These are phyloP conservation scores for Oryzias javanicus DNA, from an alignment of 2,113 vertebrate genomes.

Conservation along the genomic window DNA sequence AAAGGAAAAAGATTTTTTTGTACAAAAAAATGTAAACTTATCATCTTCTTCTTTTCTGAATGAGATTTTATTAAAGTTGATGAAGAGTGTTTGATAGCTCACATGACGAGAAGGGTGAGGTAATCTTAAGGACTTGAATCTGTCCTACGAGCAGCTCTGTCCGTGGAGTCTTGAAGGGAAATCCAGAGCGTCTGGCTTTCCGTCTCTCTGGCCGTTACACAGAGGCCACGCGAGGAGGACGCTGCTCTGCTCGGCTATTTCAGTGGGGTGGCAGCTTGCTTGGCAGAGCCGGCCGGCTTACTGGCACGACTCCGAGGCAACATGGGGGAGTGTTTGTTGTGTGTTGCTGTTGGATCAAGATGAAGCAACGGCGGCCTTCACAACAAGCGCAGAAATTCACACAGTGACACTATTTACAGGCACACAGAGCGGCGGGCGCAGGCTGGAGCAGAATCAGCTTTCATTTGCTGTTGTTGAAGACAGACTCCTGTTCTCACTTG, in stretches of 20 bases:
- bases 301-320: slow-evolving; percentile 68
- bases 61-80: too few relatives aligned
- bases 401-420: slow-evolving; percentile 30
- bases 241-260: slow-evolving; percentile 52
- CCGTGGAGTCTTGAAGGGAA: too few relatives aligned
- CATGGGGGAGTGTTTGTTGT: slow-evolving; percentile 71
- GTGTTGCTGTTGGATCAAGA: slow-evolving; percentile 73
- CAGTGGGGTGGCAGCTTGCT: slow-evolving; percentile 65
- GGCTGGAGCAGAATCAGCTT: slow-evolving; percentile 10
- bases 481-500: background rate
- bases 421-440: slow-evolving; percentile 5
- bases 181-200: background rate
- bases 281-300: slow-evolving; percentile 64
- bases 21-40: too few relatives aligned
- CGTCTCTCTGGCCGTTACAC: slow-evolving; percentile 44
- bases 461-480: too few relatives aligned
- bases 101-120: too few relatives aligned
- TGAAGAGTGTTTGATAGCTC: too few relatives aligned
- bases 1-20: too few relatives aligned
- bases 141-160: too few relatives aligned
- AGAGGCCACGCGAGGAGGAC: slow-evolving; percentile 48
- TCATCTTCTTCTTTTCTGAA: too few relatives aligned
- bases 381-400: slow-evolving; percentile 35
- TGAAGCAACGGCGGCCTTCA: slow-evolving; percentile 70
- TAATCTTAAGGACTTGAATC: too few relatives aligned